Conservation (phyloP, 2,797 vertebrate genomes). For the Rhyacichthys aspro region DNA sequence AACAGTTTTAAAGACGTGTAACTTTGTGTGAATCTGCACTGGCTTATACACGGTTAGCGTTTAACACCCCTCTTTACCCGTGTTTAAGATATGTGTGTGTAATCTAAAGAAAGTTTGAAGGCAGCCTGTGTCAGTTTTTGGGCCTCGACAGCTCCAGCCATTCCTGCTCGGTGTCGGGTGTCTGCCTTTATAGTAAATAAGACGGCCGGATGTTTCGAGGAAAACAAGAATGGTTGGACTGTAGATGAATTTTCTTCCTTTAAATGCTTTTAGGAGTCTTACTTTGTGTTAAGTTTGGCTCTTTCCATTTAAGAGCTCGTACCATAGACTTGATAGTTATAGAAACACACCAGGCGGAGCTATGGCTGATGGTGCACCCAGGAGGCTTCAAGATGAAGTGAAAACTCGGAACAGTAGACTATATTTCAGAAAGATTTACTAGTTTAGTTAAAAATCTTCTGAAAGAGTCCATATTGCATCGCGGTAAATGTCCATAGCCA, state of each 20-base stretch:
- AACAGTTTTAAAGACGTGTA: constrained; percentile 12
- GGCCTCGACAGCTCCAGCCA: constrained; percentile 69
- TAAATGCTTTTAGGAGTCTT: not conserved
- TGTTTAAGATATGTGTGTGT: not conserved
- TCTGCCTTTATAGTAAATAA: constrained; percentile 39
- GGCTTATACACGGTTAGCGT: not conserved
- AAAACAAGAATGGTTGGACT: not conserved
- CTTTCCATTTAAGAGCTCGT: constrained; percentile 18
- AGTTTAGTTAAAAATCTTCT: too few species aligned
- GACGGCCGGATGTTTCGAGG: constrained; percentile 13
- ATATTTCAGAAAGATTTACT: too few species aligned
- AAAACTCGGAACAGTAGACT: too few species aligned
- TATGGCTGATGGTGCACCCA: constrained; percentile 8
- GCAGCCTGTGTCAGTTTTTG: constrained; percentile 44
- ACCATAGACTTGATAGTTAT: not conserved
- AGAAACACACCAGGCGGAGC: constrained; percentile 47
- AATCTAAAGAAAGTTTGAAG: constrained; percentile 28
- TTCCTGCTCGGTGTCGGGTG: constrained; percentile 78
- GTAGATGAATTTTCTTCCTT: not conserved
- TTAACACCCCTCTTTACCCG: not conserved
- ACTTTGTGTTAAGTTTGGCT: constrained; percentile 21
- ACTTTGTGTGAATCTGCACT: not conserved
- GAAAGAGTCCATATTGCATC: too few species aligned
- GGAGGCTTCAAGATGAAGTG: not conserved
- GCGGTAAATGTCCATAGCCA: too few species aligned